Evolutionary conservation across 2,797 vertebrate genomes (phyloP).

Genomic region (Helostoma temminkii): DNA sequence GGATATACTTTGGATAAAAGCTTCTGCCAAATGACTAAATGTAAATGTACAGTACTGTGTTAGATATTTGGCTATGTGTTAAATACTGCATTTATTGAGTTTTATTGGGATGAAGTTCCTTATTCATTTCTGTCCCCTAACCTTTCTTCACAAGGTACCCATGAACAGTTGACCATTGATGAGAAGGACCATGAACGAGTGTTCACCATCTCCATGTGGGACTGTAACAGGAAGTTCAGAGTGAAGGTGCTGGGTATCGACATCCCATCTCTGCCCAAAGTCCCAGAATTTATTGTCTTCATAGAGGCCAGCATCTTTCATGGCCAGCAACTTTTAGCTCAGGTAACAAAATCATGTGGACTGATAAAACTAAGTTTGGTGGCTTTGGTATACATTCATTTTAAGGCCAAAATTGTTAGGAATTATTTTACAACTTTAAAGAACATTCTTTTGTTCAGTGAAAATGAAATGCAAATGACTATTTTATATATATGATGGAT

Average conservation of each 20-base stretch:
- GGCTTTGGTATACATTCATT: neutral
- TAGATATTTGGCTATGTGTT: neutral
- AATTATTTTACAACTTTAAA: neutral
- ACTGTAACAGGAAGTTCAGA: conserved; percentile 95
- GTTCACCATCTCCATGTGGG: conserved; percentile 98
- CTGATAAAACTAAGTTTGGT: neutral
- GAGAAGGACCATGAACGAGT: conserved; percentile 96
- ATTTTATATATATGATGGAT: neutral
- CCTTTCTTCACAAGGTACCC: conserved; percentile 84
- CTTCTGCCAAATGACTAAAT: too few species aligned
- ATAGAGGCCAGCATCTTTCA: conserved; percentile 98
- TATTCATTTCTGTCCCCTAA: neutral
- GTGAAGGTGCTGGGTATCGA: conserved; percentile 96
- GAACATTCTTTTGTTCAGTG: too few species aligned
- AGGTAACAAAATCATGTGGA: conserved; percentile 62
- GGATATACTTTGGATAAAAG: too few species aligned
- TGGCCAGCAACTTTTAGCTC: conserved; percentile 94
- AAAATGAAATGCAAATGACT: neutral
- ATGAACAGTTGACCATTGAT: conserved; percentile 94
- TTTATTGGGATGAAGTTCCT: neutral
- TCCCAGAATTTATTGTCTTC: conserved; percentile 92
- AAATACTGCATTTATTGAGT: neutral
- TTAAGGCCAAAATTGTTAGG: too few species aligned
- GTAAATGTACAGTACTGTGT: too few species aligned
- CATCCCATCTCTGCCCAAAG: conserved; percentile 91